These are phyloP conservation scores for Hepsetus odoe DNA, from an alignment of 2,113 vertebrate genomes.

Conservation along the genomic window DNA sequence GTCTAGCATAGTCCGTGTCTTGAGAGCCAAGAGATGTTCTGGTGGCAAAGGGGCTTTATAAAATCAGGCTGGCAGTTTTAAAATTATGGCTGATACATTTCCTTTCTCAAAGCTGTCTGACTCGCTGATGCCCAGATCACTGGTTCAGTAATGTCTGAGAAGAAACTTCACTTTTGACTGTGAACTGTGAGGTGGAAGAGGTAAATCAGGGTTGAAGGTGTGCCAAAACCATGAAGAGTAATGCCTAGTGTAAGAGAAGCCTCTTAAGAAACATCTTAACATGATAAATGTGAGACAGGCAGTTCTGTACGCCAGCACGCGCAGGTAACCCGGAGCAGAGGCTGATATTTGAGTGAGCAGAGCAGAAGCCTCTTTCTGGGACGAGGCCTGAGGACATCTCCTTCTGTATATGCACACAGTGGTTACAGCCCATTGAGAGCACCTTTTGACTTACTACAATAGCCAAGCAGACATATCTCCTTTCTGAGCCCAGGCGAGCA, in stretches of 20 bases:
- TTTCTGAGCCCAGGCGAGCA: neutral
- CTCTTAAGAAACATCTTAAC: neutral
- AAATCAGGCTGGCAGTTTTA: too few species aligned
- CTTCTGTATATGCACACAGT: neutral
- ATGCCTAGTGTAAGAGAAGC: neutral
- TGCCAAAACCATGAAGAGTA: too few species aligned
- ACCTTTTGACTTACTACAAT: conserved; percentile 28
- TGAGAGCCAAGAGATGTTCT: too few species aligned
- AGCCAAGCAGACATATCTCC: conserved; percentile 6
- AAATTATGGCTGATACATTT: too few species aligned
- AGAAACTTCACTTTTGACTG: too few species aligned
- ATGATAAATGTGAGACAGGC: neutral
- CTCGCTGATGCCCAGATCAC: too few species aligned
- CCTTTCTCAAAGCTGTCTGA: too few species aligned
- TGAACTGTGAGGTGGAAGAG: too few species aligned
- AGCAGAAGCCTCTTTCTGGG: conserved; percentile 14
- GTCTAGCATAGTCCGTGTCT: too few species aligned
- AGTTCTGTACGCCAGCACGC: neutral
- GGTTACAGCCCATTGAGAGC: neutral
- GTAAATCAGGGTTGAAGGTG: too few species aligned
- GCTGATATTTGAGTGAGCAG: conserved; percentile 29
- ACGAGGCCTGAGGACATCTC: conserved; percentile 19
- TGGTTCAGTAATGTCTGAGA: too few species aligned
- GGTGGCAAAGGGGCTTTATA: too few species aligned
- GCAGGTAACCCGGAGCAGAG: conserved; percentile 9